A percentile compares a stretch with the other conserved stretches of the same genome.
These are phyloP conservation scores for Sapajus apella DNA, from an alignment of 2,113 vertebrate species.

Conservation along the genomic window DNA sequence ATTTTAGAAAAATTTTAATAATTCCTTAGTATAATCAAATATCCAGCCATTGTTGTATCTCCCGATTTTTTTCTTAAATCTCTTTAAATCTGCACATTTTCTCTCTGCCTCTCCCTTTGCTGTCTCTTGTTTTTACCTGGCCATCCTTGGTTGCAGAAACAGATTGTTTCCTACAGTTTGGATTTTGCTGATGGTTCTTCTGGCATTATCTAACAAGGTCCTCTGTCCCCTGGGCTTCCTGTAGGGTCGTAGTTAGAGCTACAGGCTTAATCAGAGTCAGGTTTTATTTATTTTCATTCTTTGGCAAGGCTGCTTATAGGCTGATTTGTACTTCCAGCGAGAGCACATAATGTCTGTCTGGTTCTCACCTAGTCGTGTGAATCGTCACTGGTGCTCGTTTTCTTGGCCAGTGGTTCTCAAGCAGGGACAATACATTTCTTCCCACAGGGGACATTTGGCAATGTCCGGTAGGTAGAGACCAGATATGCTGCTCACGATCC, in stretches of 20 bases:
- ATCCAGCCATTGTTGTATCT: background rate
- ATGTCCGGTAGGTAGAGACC: background rate
- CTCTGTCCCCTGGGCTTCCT: background rate
- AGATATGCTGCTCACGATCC: background rate
- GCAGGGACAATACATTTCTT: background rate
- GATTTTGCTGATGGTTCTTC: background rate
- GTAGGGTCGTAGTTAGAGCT: background rate
- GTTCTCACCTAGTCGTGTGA: background rate
- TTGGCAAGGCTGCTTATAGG: background rate
- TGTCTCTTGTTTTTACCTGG: background rate
- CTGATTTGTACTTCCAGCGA: background rate
- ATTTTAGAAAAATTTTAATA: background rate
- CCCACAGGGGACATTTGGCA: background rate
- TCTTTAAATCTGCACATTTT: background rate
- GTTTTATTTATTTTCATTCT: slow-evolving; percentile 18
- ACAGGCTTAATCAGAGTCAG: background rate
- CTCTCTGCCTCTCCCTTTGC: background rate
- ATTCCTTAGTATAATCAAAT: background rate
- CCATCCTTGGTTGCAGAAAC: background rate
- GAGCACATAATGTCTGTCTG: background rate
- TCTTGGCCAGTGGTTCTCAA: background rate
- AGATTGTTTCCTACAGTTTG: background rate
- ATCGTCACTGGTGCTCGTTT: background rate
- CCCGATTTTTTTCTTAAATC: background rate
- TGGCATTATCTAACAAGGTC: background rate